Conservation (phyloP, 2,888 invertebrate species). For the Hoplodrina blanda region DNA sequence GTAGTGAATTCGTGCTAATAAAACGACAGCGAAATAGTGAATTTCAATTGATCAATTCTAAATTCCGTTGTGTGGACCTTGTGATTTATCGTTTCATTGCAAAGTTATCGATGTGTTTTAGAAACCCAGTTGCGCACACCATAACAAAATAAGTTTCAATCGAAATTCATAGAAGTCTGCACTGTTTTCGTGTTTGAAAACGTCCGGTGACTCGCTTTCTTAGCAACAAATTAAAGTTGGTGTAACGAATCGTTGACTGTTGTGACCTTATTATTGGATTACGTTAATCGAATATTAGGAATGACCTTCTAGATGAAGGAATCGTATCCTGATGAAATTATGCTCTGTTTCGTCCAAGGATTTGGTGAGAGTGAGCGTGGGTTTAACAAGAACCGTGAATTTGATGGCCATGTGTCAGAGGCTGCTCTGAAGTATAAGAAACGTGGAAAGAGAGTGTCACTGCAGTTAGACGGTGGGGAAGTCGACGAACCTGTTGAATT, state of each 20-base stretch:
- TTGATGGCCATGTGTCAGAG: slow-evolving; percentile 76
- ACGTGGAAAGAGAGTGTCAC: slow-evolving; percentile 72
- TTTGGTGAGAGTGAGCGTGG: slow-evolving; percentile 88
- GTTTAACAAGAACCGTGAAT: slow-evolving; percentile 78
- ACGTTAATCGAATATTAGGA: slow-evolving; percentile 60
- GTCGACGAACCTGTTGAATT: slow-evolving; percentile 70
- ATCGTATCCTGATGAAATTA: slow-evolving; percentile 89
- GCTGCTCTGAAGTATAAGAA: slow-evolving; percentile 75
- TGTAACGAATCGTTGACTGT: slow-evolving; percentile 58
- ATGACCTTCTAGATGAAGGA: slow-evolving; percentile 89
- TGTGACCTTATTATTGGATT: slow-evolving; percentile 67
- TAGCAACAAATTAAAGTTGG: slow-evolving; percentile 42
- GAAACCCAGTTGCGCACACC: slow-evolving; percentile 42
- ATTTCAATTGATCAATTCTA: slow-evolving; percentile 37
- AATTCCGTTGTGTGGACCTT: slow-evolving; percentile 35
- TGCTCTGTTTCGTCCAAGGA: slow-evolving; percentile 93
- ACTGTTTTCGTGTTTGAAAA: slow-evolving; percentile 63
- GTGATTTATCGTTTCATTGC: slow-evolving; percentile 54
- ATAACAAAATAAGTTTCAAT: slow-evolving; percentile 48
- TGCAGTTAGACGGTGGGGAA: slow-evolving; percentile 66
- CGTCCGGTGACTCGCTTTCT: slow-evolving; percentile 58
- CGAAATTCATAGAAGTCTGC: slow-evolving; percentile 51
- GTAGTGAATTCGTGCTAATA: slow-evolving; percentile 30
- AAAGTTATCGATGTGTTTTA: slow-evolving; percentile 46
- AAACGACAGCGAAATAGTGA: slow-evolving; percentile 51